phyloP scores from a whole-genome alignment of 2,888 invertebrate species.

The Lutraria lutraria region DNA sequence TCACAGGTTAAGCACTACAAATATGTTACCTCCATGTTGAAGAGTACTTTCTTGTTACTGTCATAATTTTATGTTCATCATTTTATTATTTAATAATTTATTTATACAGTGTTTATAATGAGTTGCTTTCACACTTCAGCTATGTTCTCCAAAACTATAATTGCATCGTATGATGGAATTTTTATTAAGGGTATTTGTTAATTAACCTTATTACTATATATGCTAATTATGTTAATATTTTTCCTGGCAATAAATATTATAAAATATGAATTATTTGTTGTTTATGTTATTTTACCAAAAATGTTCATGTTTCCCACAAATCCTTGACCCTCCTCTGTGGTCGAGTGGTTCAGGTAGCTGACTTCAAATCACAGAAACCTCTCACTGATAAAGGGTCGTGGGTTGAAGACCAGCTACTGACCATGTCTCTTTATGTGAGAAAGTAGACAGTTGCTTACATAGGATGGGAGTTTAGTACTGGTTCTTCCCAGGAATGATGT shows the following conservation, averaged over 20 bases:
- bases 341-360: too few relatives aligned
- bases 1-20: too few relatives aligned
- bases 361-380: too few relatives aligned
- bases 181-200: conserved; percentile 1
- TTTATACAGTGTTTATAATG: conserved; percentile 4
- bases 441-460: too few relatives aligned
- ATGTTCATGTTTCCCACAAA: too few relatives aligned
- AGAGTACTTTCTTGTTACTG: background rate
- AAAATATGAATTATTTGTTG: background rate
- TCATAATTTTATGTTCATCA: background rate
- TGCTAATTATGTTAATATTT: conserved; percentile 23
- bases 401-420: too few relatives aligned
- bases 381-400: too few relatives aligned
- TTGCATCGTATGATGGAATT: conserved; percentile 21
- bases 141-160: conserved; percentile 16
- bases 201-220: conserved; percentile 18
- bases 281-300: background rate
- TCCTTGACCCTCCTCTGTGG: too few relatives aligned
- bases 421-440: too few relatives aligned
- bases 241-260: conserved; percentile 12
- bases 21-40: background rate
- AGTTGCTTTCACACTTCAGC: conserved; percentile 20
- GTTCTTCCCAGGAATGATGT: too few relatives aligned
- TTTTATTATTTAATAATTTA: conserved; percentile 18
- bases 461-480: too few relatives aligned